Conservation (phyloP, 2,113 vertebrate genomes). For the Ammodytes marinus region DNA sequence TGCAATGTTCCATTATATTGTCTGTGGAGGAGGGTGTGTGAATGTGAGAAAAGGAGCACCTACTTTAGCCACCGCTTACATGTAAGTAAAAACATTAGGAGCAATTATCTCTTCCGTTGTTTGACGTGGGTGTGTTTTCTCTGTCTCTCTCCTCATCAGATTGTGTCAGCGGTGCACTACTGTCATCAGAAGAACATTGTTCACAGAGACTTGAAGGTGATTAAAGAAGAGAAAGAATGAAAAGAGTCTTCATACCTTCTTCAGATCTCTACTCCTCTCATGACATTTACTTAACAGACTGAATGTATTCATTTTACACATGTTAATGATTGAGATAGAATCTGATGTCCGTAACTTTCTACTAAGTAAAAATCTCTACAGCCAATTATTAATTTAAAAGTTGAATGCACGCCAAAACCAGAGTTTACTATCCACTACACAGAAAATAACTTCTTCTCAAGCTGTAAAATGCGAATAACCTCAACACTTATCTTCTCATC, state of each 20-base stretch:
- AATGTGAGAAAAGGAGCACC: neutral
- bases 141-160: constrained; percentile 78
- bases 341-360: neutral
- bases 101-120: neutral
- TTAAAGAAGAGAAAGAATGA: neutral
- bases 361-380: neutral
- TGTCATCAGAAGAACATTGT: constrained; percentile 94
- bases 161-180: constrained; percentile 90
- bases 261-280: neutral
- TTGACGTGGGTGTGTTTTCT: neutral
- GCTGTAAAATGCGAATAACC: neutral
- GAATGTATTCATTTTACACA: neutral
- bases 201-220: constrained; percentile 92
- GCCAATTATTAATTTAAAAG: neutral
- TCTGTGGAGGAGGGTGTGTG: neutral
- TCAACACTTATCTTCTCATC: too few relatives aligned
- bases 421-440: neutral
- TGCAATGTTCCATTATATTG: neutral
- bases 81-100: neutral
- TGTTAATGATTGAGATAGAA: neutral
- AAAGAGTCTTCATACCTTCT: neutral
- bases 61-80: neutral
- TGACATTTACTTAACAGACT: neutral
- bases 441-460: neutral
- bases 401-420: neutral